Conservation (phyloP, 2,888 invertebrate genomes). For the Ganaspis brasiliensis region DNA sequence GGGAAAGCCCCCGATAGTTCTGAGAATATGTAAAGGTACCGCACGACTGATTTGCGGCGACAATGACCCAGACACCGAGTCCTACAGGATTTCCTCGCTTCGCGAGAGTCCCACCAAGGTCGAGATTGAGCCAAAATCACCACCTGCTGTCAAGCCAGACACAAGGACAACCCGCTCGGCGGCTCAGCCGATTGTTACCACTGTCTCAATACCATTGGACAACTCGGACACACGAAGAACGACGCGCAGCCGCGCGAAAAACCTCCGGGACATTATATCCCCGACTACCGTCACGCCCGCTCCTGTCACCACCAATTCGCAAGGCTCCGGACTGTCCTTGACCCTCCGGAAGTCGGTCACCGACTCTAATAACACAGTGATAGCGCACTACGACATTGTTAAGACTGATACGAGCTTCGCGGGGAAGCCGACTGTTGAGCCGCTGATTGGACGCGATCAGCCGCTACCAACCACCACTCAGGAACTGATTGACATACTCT, state of each 20-base stretch:
- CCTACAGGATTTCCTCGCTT: constrained; percentile 73
- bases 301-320: constrained; percentile 62
- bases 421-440: constrained; percentile 68
- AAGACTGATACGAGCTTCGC: constrained; percentile 77
- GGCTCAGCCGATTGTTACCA: constrained; percentile 71
- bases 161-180: constrained; percentile 52
- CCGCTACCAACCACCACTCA: constrained; percentile 77
- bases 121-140: constrained; percentile 49
- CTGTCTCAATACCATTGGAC: constrained; percentile 73
- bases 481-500: constrained; percentile 77
- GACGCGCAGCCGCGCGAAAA: constrained; percentile 77
- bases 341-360: constrained; percentile 77
- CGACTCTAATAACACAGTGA: constrained; percentile 76
- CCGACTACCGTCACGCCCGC: constrained; percentile 56
- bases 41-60: constrained; percentile 82
- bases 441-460: constrained; percentile 73
- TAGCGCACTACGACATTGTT: constrained; percentile 78
- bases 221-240: constrained; percentile 76
- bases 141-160: constrained; percentile 42
- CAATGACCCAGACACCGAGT: constrained; percentile 72
- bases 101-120: constrained; percentile 46
- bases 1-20: constrained; percentile 89
- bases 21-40: constrained; percentile 92
- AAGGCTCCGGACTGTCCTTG: constrained; percentile 72
- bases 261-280: constrained; percentile 70